phyloP scores from a whole-genome alignment of 2,113 vertebrate genomes.

The Xerus inauris region DNA sequence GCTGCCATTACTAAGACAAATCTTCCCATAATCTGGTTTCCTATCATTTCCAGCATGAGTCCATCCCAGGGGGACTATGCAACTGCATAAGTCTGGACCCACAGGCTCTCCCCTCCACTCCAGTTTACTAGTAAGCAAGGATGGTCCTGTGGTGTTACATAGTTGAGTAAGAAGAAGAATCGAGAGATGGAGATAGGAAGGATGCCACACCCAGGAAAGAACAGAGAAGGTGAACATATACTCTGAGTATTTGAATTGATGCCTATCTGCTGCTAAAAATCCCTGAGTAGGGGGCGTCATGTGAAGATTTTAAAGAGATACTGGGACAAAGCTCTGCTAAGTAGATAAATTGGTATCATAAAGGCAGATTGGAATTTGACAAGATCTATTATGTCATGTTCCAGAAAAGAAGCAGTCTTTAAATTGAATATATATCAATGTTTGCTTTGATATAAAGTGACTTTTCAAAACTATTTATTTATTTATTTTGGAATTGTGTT shows the following conservation, averaged over 20 bases:
- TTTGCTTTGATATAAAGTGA: neutral
- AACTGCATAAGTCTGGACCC: neutral
- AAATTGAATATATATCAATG: neutral
- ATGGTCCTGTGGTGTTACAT: neutral
- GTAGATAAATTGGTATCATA: neutral
- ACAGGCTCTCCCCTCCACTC: neutral
- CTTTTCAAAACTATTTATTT: neutral
- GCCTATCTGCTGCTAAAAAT: constrained; percentile 3
- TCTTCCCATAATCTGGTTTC: neutral
- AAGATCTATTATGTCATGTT: constrained; percentile 28
- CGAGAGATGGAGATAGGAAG: neutral
- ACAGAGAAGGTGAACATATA: neutral
- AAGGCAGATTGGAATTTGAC: neutral
- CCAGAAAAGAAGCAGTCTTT: constrained; percentile 1
- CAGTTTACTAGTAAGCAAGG: neutral
- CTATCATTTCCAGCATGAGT: constrained; percentile 43
- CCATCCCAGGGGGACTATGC: neutral
- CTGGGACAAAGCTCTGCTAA: neutral
- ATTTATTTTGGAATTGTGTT: neutral
- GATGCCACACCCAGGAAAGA: neutral
- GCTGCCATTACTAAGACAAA: constrained; percentile 53
- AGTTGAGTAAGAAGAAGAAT: neutral
- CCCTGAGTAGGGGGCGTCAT: neutral
- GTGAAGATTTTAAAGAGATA: neutral
- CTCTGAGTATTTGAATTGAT: neutral